Conservation (phyloP, 2,888 invertebrate species). For the Callyntrura sp. region DNA sequence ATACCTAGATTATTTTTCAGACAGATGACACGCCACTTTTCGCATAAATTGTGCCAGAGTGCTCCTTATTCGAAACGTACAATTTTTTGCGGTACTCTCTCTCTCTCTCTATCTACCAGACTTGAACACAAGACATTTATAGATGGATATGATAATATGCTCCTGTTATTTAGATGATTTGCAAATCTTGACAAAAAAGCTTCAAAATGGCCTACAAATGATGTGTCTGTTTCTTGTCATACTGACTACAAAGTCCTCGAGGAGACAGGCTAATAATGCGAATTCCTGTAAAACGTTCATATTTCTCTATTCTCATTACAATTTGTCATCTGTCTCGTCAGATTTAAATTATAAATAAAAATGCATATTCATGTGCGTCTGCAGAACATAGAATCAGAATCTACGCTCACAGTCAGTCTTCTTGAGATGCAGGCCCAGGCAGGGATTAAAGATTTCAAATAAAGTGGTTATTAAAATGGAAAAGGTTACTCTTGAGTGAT, state of each 20-base stretch:
- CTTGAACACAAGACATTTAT: not conserved
- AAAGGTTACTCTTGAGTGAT: constrained; percentile 15
- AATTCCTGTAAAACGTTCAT: constrained; percentile 35
- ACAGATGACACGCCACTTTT: constrained; percentile 37
- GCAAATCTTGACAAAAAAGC: constrained; percentile 60
- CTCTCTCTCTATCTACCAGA: not conserved
- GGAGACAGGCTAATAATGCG: constrained; percentile 48
- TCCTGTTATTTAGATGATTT: constrained; percentile 66
- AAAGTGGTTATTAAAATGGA: not conserved
- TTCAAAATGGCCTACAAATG: constrained; percentile 49
- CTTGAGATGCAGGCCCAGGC: not conserved
- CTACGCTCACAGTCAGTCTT: not conserved
- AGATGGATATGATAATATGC: not conserved
- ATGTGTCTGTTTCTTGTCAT: constrained; percentile 65
- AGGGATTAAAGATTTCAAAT: constrained; percentile 10
- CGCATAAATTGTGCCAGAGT: constrained; percentile 24
- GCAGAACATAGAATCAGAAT: no score
- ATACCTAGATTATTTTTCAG: not conserved
- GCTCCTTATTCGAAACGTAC: no score
- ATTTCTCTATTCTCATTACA: constrained; percentile 47
- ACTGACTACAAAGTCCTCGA: constrained; percentile 43
- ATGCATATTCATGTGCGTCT: not conserved
- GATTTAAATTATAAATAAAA: constrained; percentile 49
- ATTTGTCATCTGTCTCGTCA: constrained; percentile 60
- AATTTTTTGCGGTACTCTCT: not conserved